Evolutionary conservation across 2,113 vertebrate genomes (phyloP), one percentile per base, ranked within the genome.

Genomic region (Perca fluviatilis): DNA sequence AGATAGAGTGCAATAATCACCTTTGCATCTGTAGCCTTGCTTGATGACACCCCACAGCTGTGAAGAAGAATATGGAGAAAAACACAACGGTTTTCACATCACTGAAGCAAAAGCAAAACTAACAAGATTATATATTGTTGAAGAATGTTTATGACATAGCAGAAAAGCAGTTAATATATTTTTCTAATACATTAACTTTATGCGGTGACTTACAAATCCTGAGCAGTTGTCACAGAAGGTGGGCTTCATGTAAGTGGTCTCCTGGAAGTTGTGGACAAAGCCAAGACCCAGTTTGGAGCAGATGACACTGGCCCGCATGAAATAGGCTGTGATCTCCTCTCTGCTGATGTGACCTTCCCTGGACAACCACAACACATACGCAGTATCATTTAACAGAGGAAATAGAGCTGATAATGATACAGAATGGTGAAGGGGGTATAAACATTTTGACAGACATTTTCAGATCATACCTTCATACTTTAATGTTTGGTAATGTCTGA

Each of bases 141-240:
- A 18, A 30, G 8, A 40, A 16, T 51, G 33, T 73, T 15, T 3
- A 61, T 62, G 40, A 49, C 21, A 27, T 5, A 60, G 15, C 11
- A 23, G 4, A 33, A 21, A 54, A 40, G 0, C n/a, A 9, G 47
- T 57, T 33, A 36, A 2, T 18, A 15, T 33, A 12, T 63, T 47
- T 68, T 68, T n/a, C 18, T 74, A 54, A 70, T 15, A 56, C 1
- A 21, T 23, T 30, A 33, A 16, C 15, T 40, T n/a, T 51, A 30
- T 65, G 23, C 50, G 40, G 19, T 49, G 57, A 93, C 98, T 97
- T 96, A 99, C 98, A 93, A 99, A 98, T 95, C 98, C 98, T 77
- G 98, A 97, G 88, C 98, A 99, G 95, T 99, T 98, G 94, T 99
- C 98, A 10, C 98, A 99, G 93, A 99, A 99, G 8, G 98, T 99